Percentiles rank a stretch among this genome's conserved stretches.
Evolutionary conservation across 1,140 invertebrate species (phyloP).

Genomic region (Dendrolimus kikuchii): DNA sequence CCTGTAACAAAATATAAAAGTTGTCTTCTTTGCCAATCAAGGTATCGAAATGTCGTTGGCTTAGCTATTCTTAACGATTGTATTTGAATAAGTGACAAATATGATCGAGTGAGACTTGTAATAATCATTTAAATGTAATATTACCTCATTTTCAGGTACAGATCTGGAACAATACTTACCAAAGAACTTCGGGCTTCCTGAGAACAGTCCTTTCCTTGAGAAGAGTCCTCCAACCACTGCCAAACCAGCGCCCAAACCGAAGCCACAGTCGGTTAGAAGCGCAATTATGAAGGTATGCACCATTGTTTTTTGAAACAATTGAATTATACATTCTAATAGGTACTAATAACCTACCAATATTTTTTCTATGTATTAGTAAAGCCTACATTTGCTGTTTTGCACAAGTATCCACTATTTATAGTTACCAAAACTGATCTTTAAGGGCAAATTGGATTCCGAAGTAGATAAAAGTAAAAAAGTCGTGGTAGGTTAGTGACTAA

Average conservation of each 20-base stretch:
- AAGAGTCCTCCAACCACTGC: slow-evolving; percentile 54
- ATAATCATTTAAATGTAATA: background rate
- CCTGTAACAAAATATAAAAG: background rate
- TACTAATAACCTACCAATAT: too few species aligned
- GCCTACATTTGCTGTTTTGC: too few species aligned
- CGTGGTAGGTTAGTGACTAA: too few species aligned
- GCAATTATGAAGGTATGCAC: slow-evolving; percentile 42
- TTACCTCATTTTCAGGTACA: slow-evolving; percentile 55
- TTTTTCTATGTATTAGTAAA: too few species aligned
- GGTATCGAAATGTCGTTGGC: too few species aligned
- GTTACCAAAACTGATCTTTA: too few species aligned
- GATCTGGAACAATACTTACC: slow-evolving; percentile 74
- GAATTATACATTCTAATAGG: too few species aligned
- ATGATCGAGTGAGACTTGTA: background rate
- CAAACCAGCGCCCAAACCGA: slow-evolving; percentile 54
- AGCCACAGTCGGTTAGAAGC: slow-evolving; percentile 44
- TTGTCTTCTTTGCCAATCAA: background rate
- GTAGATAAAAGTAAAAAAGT: too few species aligned
- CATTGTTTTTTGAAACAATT: too few species aligned
- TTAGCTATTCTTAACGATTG: background rate
- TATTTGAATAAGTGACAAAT: background rate
- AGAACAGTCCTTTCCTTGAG: slow-evolving; percentile 63
- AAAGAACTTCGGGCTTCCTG: slow-evolving; percentile 75
- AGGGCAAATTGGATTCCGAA: too few species aligned
- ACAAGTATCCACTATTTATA: too few species aligned